Base-by-base conservation (phyloP, 2,797 vertebrate genomes). In the Coilia nasus region DNA sequence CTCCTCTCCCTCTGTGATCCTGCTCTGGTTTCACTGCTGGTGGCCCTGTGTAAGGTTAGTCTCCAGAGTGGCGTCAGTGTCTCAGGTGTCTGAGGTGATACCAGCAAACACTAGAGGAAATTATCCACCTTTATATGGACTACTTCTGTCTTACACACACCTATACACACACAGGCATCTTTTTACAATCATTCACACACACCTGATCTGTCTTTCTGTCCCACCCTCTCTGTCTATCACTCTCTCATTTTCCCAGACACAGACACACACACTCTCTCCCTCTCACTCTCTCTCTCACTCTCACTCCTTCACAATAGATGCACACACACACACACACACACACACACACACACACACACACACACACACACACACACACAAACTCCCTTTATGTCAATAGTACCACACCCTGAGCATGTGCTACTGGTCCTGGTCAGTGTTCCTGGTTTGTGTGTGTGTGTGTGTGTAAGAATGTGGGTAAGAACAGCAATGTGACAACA, bases 331-430 rank as follows among this genome's bases (percentile, higher is more conserved):
- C 80, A 87, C 62, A 71, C 28, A 56, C 23, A 54, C 44, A 85
- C 35, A 35, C 11, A 64, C 81, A 78, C 71, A 46, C 82, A 47
- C 28, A 81, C 84, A 81, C 64, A 50, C 84, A 78, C 57, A 81
- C 28, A 60, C 62, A 56, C 64, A 47, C 85, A 75, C 25, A 82
- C 60, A 31, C 78, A 81, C 54, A 50, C 35, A 62, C 21, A 17
- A 35, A 82, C 87, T 85, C 83, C 84, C 88, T 87, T 81, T 92
- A 62, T 89, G 93, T 93, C 89, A 94, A 93, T 86, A 93, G 86
- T 75, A 50, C 85, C 82, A 87, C 85, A 81, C 89, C 87, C 83
- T 19, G 67, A 75, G 67, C 14, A 12, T 35, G 15, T 19, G 47
- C 81, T 78, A 83, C 31, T 78, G 71, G 31, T 78, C 71, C 31